phyloP scores from a whole-genome alignment of 2,888 invertebrate species.

The Leuctra nigra region DNA sequence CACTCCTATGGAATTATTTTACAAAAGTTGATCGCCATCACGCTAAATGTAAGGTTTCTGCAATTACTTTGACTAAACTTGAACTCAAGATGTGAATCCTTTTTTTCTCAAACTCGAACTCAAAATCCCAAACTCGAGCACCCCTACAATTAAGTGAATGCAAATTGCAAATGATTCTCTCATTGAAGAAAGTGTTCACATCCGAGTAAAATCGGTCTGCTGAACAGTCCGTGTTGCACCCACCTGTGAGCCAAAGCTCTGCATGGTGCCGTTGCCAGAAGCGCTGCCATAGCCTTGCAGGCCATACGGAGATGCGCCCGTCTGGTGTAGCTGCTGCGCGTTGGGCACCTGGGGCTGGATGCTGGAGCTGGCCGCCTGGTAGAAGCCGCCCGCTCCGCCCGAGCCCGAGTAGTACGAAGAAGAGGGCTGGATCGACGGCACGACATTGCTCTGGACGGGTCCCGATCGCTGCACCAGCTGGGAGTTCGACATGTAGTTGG shows the following conservation, averaged over 20 bases:
- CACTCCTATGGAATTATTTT: too few relatives aligned
- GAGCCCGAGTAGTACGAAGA: constrained; percentile 48
- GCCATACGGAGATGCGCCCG: constrained; percentile 39
- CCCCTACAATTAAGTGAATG: too few relatives aligned
- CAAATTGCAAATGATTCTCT: too few relatives aligned
- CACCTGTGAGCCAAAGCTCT: constrained; percentile 30
- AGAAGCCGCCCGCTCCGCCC: constrained; percentile 45
- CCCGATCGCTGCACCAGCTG: constrained; percentile 56
- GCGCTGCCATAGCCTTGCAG: constrained; percentile 40
- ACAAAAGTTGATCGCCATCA: too few relatives aligned
- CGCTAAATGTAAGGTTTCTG: too few relatives aligned
- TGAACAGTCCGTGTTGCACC: not conserved
- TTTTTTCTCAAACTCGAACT: too few relatives aligned
- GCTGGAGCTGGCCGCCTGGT: constrained; percentile 43
- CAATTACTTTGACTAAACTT: too few relatives aligned
- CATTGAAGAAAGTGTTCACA: too few relatives aligned
- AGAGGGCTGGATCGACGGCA: constrained; percentile 44
- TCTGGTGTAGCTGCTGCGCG: constrained; percentile 35
- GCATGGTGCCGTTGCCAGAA: constrained; percentile 30
- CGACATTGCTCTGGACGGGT: constrained; percentile 44
- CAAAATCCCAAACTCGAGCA: too few relatives aligned
- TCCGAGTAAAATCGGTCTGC: too few relatives aligned
- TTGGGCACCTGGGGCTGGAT: constrained; percentile 35
- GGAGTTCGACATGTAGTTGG: constrained; percentile 53
- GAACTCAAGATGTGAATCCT: too few relatives aligned